phyloP scores from a whole-genome alignment of 2,113 vertebrate species.

The Bubo scandiacus region DNA sequence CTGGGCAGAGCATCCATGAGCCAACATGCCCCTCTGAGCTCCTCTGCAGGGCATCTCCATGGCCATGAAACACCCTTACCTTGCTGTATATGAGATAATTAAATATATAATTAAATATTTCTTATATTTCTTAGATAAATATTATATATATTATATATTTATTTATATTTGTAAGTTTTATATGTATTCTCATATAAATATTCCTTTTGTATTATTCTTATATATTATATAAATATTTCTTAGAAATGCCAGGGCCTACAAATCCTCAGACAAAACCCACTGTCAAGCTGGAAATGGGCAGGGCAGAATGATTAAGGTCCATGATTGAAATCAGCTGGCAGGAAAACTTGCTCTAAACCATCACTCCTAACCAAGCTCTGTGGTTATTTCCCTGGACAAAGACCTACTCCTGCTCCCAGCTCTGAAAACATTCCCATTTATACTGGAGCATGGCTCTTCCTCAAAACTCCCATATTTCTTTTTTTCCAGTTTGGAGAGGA shows the following conservation, averaged over 20 bases:
- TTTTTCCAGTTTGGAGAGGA: neutral
- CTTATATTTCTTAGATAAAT: no score
- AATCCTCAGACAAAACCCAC: neutral
- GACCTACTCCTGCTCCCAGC: neutral
- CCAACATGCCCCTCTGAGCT: neutral
- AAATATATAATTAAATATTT: neutral
- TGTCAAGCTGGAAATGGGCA: neutral
- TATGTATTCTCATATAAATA: neutral
- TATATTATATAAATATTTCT: neutral
- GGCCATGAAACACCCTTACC: fast-evolving
- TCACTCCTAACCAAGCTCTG: neutral
- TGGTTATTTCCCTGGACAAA: neutral
- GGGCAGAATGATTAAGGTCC: neutral
- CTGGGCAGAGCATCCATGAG: fast-evolving
- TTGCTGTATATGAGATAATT: neutral
- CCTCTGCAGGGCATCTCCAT: neutral
- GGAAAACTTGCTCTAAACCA: neutral
- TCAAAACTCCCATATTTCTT: neutral
- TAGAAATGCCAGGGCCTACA: neutral
- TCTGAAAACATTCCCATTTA: neutral
- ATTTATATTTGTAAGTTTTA: neutral
- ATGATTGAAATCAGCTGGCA: neutral
- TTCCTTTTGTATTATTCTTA: neutral
- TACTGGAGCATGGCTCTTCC: neutral
- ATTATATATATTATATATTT: neutral